phyloP scores from a whole-genome alignment of 2,888 invertebrate species.

The Halictus ligatus region DNA sequence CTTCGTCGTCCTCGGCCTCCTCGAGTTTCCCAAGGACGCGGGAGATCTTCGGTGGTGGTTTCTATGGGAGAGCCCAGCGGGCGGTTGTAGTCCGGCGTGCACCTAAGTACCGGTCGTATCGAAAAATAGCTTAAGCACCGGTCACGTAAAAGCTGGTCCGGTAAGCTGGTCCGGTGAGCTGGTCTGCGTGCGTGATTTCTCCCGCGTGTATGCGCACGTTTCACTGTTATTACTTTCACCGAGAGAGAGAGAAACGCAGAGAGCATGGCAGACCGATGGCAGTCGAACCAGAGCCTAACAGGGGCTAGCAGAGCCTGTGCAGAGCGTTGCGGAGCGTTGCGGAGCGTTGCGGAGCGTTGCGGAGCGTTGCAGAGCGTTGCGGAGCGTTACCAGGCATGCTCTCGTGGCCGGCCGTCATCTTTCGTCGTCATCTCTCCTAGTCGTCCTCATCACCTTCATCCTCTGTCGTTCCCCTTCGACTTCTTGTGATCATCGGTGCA shows the following conservation, averaged over 20 bases:
- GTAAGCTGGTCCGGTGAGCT: slow-evolving; percentile 16
- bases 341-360: not conserved
- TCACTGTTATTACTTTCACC: slow-evolving; percentile 81
- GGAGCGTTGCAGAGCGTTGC: not conserved
- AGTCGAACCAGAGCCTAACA: not conserved
- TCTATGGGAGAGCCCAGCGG: slow-evolving; percentile 69
- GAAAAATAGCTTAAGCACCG: slow-evolving; percentile 78
- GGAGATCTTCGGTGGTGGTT: slow-evolving; percentile 63
- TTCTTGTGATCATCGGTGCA: slow-evolving; percentile 39
- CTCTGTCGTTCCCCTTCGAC: slow-evolving; percentile 19
- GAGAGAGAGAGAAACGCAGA: slow-evolving; percentile 37
- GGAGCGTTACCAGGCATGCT: not conserved
- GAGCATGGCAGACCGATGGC: not conserved
- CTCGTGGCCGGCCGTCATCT: slow-evolving; percentile 57
- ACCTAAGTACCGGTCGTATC: slow-evolving; percentile 73
- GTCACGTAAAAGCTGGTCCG: slow-evolving; percentile 75
- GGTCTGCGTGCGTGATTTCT: slow-evolving; percentile 52
- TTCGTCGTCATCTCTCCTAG: slow-evolving; percentile 55
- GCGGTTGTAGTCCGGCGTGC: slow-evolving; percentile 64
- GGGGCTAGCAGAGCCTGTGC: not conserved
- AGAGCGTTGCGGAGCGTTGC: not conserved
- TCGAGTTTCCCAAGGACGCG: slow-evolving; percentile 71
- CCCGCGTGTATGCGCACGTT: slow-evolving; percentile 66
- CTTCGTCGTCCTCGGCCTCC: slow-evolving; percentile 64
- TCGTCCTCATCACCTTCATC: slow-evolving; percentile 46